phyloP scores from a whole-genome alignment of 2,888 invertebrate species.

The Celastrina argiolus region DNA sequence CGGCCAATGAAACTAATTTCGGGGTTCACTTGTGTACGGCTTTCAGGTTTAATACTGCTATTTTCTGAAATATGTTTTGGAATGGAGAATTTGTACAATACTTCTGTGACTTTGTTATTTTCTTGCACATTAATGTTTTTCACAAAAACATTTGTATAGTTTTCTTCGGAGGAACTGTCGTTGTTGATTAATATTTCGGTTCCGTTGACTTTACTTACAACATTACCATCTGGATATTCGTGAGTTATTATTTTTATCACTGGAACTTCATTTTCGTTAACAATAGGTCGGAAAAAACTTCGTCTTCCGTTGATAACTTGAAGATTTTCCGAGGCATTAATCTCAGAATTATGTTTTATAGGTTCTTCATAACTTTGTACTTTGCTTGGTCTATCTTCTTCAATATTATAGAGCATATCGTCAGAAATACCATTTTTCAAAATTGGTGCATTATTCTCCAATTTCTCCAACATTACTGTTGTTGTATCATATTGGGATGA shows the following conservation, averaged over 20 bases:
- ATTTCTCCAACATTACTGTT: not conserved
- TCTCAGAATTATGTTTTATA: not conserved
- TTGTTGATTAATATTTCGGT: slow-evolving; percentile 40
- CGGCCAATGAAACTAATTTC: slow-evolving; percentile 32
- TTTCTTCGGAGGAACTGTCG: slow-evolving; percentile 28
- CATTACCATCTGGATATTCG: slow-evolving; percentile 41
- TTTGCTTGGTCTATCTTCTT: not conserved
- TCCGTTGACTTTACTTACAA: slow-evolving; percentile 39
- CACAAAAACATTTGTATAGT: not conserved
- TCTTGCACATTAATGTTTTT: slow-evolving; percentile 3
- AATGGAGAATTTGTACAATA: slow-evolving; percentile 1
- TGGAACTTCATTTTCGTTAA: slow-evolving; percentile 30
- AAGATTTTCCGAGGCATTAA: not conserved
- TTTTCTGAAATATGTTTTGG: not conserved
- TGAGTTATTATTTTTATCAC: slow-evolving; percentile 42
- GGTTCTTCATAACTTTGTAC: not conserved
- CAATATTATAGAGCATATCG: not conserved
- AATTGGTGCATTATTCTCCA: not conserved
- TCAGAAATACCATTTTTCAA: not conserved
- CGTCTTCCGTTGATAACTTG: not conserved
- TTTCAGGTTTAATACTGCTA: not conserved
- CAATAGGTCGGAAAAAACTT: not conserved
- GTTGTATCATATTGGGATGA: not conserved
- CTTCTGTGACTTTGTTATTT: not conserved
- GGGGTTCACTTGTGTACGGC: not conserved